phyloP scores from a whole-genome alignment of 2,113 vertebrate genomes.

The Gymnarchus niloticus region DNA sequence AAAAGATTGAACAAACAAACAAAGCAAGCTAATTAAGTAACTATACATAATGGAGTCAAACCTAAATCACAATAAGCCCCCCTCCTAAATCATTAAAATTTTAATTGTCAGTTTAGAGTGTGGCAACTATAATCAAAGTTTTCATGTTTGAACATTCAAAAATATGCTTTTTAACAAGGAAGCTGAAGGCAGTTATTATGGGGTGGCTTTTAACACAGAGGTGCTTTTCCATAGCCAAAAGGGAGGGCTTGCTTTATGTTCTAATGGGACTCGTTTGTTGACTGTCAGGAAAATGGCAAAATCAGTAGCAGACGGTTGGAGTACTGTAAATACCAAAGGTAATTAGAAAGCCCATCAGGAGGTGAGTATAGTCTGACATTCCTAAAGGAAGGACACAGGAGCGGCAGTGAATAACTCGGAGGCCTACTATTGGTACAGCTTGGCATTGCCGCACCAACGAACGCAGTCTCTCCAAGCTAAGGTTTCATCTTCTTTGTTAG shows the following conservation, averaged over 20 bases:
- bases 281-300: constrained; percentile 90
- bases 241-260: constrained; percentile 65
- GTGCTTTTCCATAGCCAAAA: constrained; percentile 68
- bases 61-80: background rate
- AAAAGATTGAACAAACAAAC: no score
- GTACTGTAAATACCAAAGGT: constrained; percentile 77
- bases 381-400: constrained; percentile 37
- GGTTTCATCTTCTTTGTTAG: background rate
- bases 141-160: constrained; percentile 30
- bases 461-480: background rate
- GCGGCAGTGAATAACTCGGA: background rate
- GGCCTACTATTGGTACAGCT: background rate
- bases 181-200: constrained; percentile 78
- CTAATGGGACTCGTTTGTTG: constrained; percentile 82
- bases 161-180: constrained; percentile 70
- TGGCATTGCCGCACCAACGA: background rate
- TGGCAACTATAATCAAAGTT: background rate
- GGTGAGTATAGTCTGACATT: constrained; percentile 54
- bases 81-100: background rate
- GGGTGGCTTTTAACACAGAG: constrained; percentile 76
- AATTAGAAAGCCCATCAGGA: constrained; percentile 80
- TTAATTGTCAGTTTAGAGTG: background rate
- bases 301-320: constrained; percentile 70
- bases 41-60: background rate
- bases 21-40: background rate